Percentiles rank a stretch among this genome's conserved stretches.
Evolutionary conservation across 2,888 invertebrate genomes (phyloP).

Genomic region (Balanococcus diminutus): DNA sequence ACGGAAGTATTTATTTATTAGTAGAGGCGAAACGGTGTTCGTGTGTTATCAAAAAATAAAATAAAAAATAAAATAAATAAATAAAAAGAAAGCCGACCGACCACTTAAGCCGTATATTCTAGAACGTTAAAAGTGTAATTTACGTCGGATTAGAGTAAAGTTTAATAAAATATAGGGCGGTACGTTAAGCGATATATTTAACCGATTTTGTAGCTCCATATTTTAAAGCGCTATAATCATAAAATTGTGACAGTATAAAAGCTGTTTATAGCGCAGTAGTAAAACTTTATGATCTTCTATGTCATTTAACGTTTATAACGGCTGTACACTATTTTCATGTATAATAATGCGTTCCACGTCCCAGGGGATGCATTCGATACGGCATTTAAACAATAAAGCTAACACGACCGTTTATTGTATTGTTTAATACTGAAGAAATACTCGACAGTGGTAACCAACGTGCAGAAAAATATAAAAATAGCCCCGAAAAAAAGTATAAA

Average conservation of each 20-base stretch:
- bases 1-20: constrained; percentile 54
- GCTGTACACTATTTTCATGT: constrained; percentile 54
- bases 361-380: constrained; percentile 54
- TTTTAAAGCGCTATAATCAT: constrained; percentile 55
- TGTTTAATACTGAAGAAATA: constrained; percentile 53
- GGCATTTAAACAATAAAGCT: constrained; percentile 55
- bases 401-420: constrained; percentile 54
- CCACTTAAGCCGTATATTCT: constrained; percentile 54
- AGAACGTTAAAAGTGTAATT: constrained; percentile 54
- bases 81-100: constrained; percentile 54
- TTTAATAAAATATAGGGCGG: constrained; percentile 55
- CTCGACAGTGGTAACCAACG: constrained; percentile 50
- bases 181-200: constrained; percentile 54
- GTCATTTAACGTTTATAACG: constrained; percentile 55
- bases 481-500: not conserved
- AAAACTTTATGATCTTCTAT: constrained; percentile 55
- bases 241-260: constrained; percentile 55
- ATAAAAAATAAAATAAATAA: constrained; percentile 53
- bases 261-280: constrained; percentile 54
- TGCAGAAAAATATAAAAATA: not conserved
- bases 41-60: constrained; percentile 53
- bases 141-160: constrained; percentile 54
- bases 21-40: constrained; percentile 47
- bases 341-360: constrained; percentile 53
- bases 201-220: constrained; percentile 55